These are phyloP conservation scores for Philonicus albiceps DNA, from an alignment of 2,888 invertebrate species.

Conservation along the genomic window DNA sequence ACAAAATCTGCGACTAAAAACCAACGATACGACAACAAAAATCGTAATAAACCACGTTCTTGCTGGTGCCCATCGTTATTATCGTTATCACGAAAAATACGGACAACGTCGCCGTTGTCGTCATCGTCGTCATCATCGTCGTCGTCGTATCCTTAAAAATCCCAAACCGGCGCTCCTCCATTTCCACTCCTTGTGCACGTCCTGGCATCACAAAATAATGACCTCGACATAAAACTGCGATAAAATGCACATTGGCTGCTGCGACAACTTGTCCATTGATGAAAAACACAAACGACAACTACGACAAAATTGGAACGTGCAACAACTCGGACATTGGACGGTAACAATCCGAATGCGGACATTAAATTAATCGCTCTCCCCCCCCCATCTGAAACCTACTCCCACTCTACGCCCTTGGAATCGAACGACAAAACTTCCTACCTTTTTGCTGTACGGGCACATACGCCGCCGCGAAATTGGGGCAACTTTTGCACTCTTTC, in stretches of 20 bases:
- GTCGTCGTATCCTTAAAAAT: background rate
- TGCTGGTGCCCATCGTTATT: background rate
- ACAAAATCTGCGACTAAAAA: background rate
- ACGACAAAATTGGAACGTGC: background rate
- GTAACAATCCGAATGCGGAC: background rate
- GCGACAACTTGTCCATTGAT: background rate
- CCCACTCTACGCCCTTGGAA: background rate
- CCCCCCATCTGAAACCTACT: background rate
- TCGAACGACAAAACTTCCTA: background rate
- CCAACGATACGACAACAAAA: background rate
- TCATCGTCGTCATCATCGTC: background rate
- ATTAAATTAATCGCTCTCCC: conserved; percentile 15
- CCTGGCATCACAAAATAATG: background rate
- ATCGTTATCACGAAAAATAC: background rate
- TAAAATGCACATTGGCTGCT: conserved; percentile 22
- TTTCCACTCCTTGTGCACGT: background rate
- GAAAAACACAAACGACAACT: background rate
- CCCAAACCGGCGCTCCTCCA: background rate
- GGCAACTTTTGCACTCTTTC: background rate
- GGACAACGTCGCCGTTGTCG: background rate
- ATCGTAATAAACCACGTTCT: conserved; percentile 4
- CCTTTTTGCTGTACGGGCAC: background rate
- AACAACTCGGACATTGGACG: background rate
- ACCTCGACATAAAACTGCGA: background rate
- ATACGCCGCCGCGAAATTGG: background rate